Evolutionary conservation across 2,113 vertebrate species (phyloP), one percentile per base, ranked within the genome.

Genomic region (Forbesichthys papilliferus): DNA sequence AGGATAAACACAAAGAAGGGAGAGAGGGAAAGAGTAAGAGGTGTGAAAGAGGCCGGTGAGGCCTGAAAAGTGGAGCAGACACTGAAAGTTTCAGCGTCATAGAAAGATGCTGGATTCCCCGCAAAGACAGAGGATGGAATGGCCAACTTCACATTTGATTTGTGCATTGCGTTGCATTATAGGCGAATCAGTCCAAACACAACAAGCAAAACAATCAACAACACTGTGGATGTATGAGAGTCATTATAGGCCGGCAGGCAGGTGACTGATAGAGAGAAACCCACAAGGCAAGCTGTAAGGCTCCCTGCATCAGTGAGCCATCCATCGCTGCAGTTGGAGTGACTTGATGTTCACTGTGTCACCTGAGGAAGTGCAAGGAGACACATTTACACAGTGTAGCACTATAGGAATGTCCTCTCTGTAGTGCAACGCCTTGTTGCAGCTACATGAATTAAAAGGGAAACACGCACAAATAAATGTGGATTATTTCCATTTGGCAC

Each of bases 71-170:
- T 61, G 34, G 65, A 79, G 59, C 60, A 53, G 6, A 53, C n/a
- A 53, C 36, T 42, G 36, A 3, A 27, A 27, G 36, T 42, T 1
- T 7, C 57, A 71, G 75, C 53, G 74, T 83, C 62, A 27, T 74
- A 59, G 75, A 80, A 68, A 80, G 71, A 75, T 51, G 53, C 18
- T 2, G 61, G 27, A 9, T 1, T 42, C 14, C 57, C 36, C 42
- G 48, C 60, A 49, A 61, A 69, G 73, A 65, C 64, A 78, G 80
- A 83, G 71, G 54, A 53, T 51, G 58, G 80, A 86, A 80, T 63
- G 67, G 79, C 83, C 69, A 77, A 66, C 71, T 69, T 46, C 48
- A 79, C 73, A 84, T 76, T 71, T 63, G 55, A 84, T 76, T 88
- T 2, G 27, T 27, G 27, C 27, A 27, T 27, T 68, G 78, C 61